phyloP scores from a whole-genome alignment of 2,113 vertebrate genomes.

The Carassius carassius region DNA sequence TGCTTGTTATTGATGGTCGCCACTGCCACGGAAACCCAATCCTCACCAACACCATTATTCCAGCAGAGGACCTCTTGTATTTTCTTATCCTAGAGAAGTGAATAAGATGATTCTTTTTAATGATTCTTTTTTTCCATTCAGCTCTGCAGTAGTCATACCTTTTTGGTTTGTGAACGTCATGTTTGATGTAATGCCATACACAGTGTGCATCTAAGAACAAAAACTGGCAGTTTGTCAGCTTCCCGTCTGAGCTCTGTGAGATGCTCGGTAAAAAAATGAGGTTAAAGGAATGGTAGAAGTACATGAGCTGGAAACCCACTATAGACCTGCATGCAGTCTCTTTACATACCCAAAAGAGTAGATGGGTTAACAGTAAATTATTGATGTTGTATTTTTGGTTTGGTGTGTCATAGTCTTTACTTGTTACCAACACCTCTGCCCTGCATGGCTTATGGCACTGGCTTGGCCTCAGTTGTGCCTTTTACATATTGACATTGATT shows the following conservation, averaged over 20 bases:
- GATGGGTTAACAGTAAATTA: not conserved
- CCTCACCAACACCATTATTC: conserved; percentile 36
- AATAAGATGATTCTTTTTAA: not conserved
- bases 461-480: not conserved
- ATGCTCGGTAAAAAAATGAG: not conserved
- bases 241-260: not conserved
- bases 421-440: not conserved
- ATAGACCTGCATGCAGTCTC: not conserved
- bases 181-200: conserved; percentile 2
- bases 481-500: not conserved
- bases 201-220: not conserved
- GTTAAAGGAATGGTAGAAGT: not conserved
- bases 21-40: conserved; percentile 58
- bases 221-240: not conserved
- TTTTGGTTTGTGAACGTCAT: not conserved
- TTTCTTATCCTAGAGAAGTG: conserved; percentile 14
- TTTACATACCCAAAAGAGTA: not conserved
- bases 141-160: not conserved
- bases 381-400: not conserved
- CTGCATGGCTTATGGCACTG: not conserved
- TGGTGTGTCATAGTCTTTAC: not conserved
- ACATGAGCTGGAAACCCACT: not conserved
- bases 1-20: conserved; percentile 60
- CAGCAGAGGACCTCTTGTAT: conserved; percentile 31
- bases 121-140: not conserved